These are phyloP conservation scores for Heteromormyrus szaboi DNA, from an alignment of 2,797 vertebrate species.

Conservation along the genomic window DNA sequence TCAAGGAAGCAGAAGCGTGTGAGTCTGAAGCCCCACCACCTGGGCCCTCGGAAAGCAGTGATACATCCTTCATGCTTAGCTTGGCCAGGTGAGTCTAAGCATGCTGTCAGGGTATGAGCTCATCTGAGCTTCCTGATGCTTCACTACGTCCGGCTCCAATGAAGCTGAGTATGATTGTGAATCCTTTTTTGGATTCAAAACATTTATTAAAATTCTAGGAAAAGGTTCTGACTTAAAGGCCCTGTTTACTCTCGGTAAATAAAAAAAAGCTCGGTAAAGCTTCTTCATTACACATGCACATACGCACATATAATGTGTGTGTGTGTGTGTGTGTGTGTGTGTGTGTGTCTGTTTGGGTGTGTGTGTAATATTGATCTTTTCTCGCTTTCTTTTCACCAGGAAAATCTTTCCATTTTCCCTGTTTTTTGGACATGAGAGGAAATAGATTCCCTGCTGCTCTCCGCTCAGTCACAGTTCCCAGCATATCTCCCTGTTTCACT, in stretches of 20 bases:
- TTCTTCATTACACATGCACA: background rate
- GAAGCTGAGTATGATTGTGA: background rate
- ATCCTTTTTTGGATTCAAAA: background rate
- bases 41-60: background rate
- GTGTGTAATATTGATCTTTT: slow-evolving; percentile 8
- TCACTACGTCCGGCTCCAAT: background rate
- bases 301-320: background rate
- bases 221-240: background rate
- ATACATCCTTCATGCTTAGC: slow-evolving; percentile 29
- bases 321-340: background rate
- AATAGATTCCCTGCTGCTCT: background rate
- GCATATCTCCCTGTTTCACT: background rate
- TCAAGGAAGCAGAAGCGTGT: background rate
- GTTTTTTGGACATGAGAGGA: slow-evolving; percentile 21
- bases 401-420: slow-evolving; percentile 34
- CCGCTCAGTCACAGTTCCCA: background rate
- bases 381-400: slow-evolving; percentile 33
- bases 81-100: slow-evolving; percentile 40
- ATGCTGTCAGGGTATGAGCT: background rate
- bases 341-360: background rate
- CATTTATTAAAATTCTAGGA: background rate
- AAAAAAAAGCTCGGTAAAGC: too few relatives aligned
- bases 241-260: background rate
- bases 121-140: background rate
- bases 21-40: background rate